Evolutionary conservation across 2,888 invertebrate species (phyloP).

Genomic region (Laothoe populi): DNA sequence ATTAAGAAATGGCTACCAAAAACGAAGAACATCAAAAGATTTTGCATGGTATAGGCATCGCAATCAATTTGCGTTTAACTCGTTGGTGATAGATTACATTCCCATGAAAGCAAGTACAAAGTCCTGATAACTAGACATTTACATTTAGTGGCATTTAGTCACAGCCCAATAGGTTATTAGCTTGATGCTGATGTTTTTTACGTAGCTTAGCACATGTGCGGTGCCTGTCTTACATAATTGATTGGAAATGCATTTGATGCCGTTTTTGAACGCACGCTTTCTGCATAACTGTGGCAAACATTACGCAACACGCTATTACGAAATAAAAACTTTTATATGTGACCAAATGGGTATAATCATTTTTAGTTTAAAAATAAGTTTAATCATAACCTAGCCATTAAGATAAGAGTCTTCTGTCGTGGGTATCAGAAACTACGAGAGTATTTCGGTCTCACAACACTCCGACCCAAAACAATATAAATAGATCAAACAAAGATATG

Average conservation of each 20-base stretch:
- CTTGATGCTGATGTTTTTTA: slow-evolving; percentile 19
- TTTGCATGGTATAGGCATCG: not conserved
- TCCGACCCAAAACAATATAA: too few relatives aligned
- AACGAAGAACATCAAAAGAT: not conserved
- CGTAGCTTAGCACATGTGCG: slow-evolving; percentile 11
- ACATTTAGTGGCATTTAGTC: slow-evolving; percentile 22
- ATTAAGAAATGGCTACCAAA: not conserved
- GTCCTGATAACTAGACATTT: slow-evolving; percentile 11
- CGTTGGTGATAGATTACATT: slow-evolving; percentile 3
- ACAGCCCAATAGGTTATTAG: slow-evolving; percentile 22
- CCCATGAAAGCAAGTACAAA: slow-evolving; percentile 22
- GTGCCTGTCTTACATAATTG: slow-evolving; percentile 22
- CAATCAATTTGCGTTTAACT: slow-evolving; percentile 7
- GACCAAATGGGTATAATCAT: not conserved
- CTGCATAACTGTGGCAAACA: slow-evolving; percentile 21
- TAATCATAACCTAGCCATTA: not conserved
- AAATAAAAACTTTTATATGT: not conserved
- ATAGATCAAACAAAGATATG: too few relatives aligned
- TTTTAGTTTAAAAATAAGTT: not conserved
- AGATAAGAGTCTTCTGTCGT: too few relatives aligned
- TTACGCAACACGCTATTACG: slow-evolving; percentile 10
- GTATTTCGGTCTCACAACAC: too few relatives aligned
- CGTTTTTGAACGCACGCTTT: slow-evolving; percentile 22
- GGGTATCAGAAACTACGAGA: too few relatives aligned
- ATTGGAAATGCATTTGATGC: slow-evolving; percentile 18